phyloP scores from a whole-genome alignment of 2,797 vertebrate genomes.

The Lophura swinhoii region DNA sequence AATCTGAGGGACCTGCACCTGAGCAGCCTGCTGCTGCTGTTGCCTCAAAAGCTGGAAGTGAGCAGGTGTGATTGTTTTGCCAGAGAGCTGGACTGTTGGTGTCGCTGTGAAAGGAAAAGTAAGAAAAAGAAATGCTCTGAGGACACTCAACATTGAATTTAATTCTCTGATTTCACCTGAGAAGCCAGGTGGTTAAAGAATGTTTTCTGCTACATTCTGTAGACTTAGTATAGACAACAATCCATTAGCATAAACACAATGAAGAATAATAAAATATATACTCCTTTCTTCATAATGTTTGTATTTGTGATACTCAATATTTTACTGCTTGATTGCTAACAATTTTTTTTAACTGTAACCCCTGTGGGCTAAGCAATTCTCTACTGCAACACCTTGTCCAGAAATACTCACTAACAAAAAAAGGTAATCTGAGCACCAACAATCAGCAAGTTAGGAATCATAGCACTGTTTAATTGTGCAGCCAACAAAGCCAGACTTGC shows the following conservation, averaged over 20 bases:
- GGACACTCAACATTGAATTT: neutral
- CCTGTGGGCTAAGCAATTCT: neutral
- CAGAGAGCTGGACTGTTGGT: conserved; percentile 82
- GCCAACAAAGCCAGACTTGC: neutral
- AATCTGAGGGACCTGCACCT: conserved; percentile 84
- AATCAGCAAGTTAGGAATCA: neutral
- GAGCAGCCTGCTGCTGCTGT: conserved; percentile 86
- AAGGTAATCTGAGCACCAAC: neutral
- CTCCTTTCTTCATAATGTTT: neutral
- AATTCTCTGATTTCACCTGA: neutral
- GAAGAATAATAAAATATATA: neutral
- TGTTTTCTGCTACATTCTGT: neutral
- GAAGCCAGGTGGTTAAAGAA: neutral
- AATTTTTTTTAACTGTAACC: neutral
- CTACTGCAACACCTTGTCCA: neutral
- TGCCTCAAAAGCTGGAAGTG: conserved; percentile 82
- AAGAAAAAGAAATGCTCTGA: neutral
- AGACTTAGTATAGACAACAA: neutral
- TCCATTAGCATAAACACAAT: neutral
- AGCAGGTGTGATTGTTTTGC: conserved; percentile 83
- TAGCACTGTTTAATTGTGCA: neutral
- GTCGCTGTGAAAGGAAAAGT: conserved; percentile 24
- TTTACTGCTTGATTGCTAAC: neutral
- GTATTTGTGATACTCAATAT: neutral
- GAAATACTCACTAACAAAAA: neutral